phyloP scores from a whole-genome alignment of 37 sponge, comb jelly and placozoan species.

The Mnemiopsis leidyi region DNA sequence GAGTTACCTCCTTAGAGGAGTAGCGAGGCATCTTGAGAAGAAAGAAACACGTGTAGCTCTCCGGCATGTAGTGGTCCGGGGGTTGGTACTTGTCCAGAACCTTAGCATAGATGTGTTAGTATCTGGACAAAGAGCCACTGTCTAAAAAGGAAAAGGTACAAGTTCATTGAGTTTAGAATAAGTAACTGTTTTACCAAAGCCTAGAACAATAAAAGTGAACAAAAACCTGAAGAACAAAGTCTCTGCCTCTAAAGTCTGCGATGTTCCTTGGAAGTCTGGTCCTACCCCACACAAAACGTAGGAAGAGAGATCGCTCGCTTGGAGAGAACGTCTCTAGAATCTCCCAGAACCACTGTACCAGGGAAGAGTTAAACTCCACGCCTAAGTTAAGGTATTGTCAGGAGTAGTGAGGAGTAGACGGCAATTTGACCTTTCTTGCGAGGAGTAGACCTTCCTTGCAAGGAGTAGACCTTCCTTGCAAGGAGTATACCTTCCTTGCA shows the following conservation, averaged over 20 bases:
- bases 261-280: slow-evolving; percentile 86
- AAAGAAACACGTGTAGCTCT: slow-evolving; percentile 98
- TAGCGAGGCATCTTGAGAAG: slow-evolving; percentile 92
- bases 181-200: too few relatives aligned
- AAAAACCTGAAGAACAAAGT: slow-evolving; percentile 92
- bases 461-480: too few relatives aligned
- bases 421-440: too few relatives aligned
- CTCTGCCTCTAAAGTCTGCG: slow-evolving; percentile 90
- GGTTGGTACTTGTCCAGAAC: slow-evolving; percentile 88
- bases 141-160: too few relatives aligned
- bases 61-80: slow-evolving; percentile 91
- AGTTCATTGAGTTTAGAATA: too few relatives aligned
- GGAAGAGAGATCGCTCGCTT: slow-evolving; percentile 85
- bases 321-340: slow-evolving; percentile 82
- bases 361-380: not conserved
- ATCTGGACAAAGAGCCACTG: too few relatives aligned
- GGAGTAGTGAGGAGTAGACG: too few relatives aligned
- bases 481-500: too few relatives aligned
- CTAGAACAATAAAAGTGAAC: too few relatives aligned
- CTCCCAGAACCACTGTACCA: slow-evolving; percentile 87
- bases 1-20: slow-evolving; percentile 78
- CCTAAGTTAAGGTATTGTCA: not conserved
- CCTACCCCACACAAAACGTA: slow-evolving; percentile 96
- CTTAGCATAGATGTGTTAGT: slow-evolving; percentile 69
- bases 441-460: too few relatives aligned